phyloP scores from a whole-genome alignment of 2,888 invertebrate genomes.

The Coelogynopora nodosa region DNA sequence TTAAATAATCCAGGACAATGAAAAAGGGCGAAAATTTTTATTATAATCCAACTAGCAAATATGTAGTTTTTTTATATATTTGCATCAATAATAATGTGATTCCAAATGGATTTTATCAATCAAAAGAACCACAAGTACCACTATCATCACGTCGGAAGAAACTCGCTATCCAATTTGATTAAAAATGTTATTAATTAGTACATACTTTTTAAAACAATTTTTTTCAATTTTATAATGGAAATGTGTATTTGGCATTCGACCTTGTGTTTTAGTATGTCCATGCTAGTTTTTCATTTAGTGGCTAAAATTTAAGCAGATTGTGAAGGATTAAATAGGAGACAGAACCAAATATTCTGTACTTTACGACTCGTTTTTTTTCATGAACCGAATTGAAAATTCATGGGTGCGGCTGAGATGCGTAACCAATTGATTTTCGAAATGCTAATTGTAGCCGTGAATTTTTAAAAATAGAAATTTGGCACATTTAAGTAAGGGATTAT shows the following conservation, averaged over 20 bases:
- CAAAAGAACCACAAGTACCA: too few species aligned
- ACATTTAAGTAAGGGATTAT: too few species aligned
- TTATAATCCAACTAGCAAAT: too few species aligned
- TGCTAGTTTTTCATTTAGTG: not conserved
- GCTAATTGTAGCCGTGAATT: too few species aligned
- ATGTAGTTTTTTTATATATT: too few species aligned
- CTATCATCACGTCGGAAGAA: not conserved
- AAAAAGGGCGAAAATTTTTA: too few species aligned
- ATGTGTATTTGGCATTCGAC: not conserved
- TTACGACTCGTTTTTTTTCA: not conserved
- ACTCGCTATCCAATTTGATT: not conserved
- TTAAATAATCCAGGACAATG: too few species aligned
- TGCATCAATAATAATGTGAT: too few species aligned
- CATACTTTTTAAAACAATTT: not conserved
- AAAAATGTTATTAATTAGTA: conserved; percentile 20
- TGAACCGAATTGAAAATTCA: not conserved
- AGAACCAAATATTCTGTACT: not conserved
- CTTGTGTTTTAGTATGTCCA: conserved; percentile 17
- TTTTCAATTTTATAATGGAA: not conserved
- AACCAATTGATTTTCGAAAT: too few species aligned
- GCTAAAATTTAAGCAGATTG: conserved; percentile 18
- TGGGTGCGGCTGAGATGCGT: too few species aligned
- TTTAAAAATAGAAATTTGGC: too few species aligned
- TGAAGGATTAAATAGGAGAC: conserved; percentile 29
- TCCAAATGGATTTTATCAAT: too few species aligned